Conservation (phyloP, 2,888 invertebrate genomes). For the Tanypteryx hageni region DNA sequence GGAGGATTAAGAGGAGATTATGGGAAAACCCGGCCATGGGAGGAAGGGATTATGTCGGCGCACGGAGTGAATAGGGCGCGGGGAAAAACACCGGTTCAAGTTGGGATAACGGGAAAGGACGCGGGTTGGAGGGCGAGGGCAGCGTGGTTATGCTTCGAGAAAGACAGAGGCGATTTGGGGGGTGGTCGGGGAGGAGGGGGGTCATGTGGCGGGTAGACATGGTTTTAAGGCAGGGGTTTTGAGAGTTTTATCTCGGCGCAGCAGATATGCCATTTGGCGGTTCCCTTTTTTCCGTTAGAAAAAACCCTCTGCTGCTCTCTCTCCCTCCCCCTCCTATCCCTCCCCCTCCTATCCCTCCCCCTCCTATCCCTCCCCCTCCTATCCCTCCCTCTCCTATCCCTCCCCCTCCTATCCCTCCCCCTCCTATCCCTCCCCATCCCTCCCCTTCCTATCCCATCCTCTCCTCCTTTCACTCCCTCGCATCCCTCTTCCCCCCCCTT, state of each 20-base stretch:
- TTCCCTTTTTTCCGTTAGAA: neutral
- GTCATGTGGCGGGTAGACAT: neutral
- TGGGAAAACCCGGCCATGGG: too few relatives aligned
- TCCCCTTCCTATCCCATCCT: neutral
- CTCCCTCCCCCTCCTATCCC: neutral
- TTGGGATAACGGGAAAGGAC: neutral
- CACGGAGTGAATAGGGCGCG: too few relatives aligned
- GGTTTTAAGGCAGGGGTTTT: neutral
- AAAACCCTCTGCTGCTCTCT: neutral
- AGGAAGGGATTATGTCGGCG: too few relatives aligned
- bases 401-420: too few relatives aligned
- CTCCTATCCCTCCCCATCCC: neutral
- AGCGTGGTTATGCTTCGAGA: neutral
- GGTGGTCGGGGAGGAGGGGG: neutral
- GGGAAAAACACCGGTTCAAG: too few relatives aligned
- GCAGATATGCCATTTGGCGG: neutral
- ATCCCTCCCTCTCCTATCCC: neutral
- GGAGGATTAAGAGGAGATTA: neutral
- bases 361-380: neutral
- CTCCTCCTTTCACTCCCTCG: constrained; percentile 1
- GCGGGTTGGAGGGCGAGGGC: neutral
- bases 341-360: neutral
- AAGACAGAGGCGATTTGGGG: neutral
- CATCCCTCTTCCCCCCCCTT: constrained; percentile 69
- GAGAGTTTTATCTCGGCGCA: neutral